A percentile compares a stretch with the other conserved stretches of the same genome.
These are phyloP conservation scores for Monarcha castaneiventris DNA, from an alignment of 2,113 vertebrate genomes.

Conservation along the genomic window DNA sequence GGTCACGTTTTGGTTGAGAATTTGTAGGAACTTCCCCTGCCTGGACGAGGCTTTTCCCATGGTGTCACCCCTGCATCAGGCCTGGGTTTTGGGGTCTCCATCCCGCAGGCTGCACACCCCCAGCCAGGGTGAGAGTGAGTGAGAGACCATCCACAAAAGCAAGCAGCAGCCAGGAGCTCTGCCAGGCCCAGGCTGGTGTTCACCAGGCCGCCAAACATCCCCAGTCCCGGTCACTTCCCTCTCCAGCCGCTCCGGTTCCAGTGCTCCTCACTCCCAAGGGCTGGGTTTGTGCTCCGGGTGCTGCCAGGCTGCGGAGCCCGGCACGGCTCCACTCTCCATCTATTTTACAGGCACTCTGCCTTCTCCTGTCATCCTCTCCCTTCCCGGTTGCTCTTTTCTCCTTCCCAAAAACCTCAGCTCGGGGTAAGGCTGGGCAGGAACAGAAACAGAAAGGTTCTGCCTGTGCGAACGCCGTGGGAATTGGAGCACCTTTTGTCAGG, in stretches of 20 bases:
- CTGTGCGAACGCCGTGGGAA: neutral
- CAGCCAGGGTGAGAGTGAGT: neutral
- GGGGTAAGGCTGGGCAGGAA: neutral
- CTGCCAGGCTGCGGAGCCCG: neutral
- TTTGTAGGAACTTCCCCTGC: neutral
- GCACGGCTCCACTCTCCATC: neutral
- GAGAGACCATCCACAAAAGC: neutral
- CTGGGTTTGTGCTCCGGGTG: neutral
- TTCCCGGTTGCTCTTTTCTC: neutral
- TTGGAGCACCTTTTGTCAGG: conserved; percentile 37
- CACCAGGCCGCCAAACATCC: neutral
- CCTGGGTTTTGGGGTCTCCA: neutral
- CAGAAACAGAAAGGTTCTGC: neutral
- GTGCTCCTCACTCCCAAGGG: neutral
- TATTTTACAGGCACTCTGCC: neutral
- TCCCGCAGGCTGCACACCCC: neutral
- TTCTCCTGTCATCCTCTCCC: neutral
- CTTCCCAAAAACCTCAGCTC: neutral
- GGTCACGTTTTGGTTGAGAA: accelerated
- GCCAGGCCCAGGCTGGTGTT: neutral
- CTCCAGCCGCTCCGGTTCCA: accelerated
- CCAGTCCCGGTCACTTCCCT: accelerated
- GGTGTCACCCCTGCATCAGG: neutral
- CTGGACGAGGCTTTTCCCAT: neutral
- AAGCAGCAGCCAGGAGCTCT: neutral